Evolutionary conservation across 1,140 invertebrate species (phyloP).

Genomic region (Drosophila guanche): DNA sequence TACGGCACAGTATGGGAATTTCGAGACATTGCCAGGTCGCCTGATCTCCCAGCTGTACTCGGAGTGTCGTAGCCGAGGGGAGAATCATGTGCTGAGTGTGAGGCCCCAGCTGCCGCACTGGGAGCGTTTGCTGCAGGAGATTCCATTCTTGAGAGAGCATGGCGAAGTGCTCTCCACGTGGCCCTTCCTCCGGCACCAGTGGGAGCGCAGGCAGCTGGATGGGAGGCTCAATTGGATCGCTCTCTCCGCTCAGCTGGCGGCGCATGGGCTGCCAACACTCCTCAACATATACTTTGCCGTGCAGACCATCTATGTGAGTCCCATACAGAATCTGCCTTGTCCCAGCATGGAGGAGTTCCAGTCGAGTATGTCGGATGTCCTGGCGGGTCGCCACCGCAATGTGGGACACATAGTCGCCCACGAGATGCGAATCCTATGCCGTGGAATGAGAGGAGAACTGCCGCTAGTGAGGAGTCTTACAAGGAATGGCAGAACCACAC

Average conservation of each 20-base stretch:
- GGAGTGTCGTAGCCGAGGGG: conserved; percentile 43
- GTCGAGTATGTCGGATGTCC: conserved; percentile 25
- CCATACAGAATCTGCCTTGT: conserved; percentile 53
- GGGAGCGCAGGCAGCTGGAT: conserved; percentile 43
- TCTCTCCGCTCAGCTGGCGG: conserved; percentile 63
- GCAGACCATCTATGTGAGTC: conserved; percentile 63
- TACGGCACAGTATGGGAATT: conserved; percentile 41
- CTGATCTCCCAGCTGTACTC: conserved; percentile 55
- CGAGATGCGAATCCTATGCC: conserved; percentile 66
- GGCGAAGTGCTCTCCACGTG: conserved; percentile 31
- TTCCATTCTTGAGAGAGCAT: conserved; percentile 54
- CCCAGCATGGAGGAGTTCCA: conserved; percentile 37
- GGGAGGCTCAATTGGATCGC: conserved; percentile 61
- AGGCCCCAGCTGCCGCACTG: conserved; percentile 15
- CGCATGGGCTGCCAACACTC: conserved; percentile 65
- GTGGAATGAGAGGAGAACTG: conserved; percentile 63
- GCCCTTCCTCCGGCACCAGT: conserved; percentile 67
- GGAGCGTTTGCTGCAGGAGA: conserved; percentile 45
- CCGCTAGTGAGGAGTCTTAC: conserved; percentile 26
- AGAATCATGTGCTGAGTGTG: not conserved
- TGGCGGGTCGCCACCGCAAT: conserved; percentile 42
- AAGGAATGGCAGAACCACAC: not conserved
- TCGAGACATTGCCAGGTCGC: conserved; percentile 51
- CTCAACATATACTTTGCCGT: conserved; percentile 72
- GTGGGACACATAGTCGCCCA: conserved; percentile 53